phyloP scores from a whole-genome alignment of 2,888 invertebrate species.

The Catocala fraxini region DNA sequence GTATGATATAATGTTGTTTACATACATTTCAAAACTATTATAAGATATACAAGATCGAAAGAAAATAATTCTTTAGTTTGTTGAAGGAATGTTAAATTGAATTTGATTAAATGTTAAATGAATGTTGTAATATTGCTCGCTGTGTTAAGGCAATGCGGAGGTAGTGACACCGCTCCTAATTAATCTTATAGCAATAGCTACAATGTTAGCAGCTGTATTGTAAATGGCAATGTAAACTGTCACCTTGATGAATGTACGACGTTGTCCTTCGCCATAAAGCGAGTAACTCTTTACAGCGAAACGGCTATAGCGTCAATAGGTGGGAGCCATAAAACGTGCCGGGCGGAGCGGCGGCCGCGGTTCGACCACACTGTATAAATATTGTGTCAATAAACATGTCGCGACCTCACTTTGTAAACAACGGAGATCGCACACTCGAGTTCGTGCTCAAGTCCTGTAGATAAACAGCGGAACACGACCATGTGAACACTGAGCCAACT shows the following conservation, averaged over 20 bases:
- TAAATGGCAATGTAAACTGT: slow-evolving; percentile 5
- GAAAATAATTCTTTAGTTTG: no score
- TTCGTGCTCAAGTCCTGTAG: slow-evolving; percentile 33
- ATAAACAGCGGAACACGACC: slow-evolving; percentile 16
- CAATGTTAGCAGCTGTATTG: neutral
- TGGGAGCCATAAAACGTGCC: slow-evolving; percentile 30
- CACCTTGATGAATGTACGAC: slow-evolving; percentile 8
- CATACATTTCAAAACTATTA: no score
- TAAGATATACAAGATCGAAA: no score
- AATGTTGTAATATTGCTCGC: no score
- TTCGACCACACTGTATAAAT: slow-evolving; percentile 37
- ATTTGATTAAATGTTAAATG: no score
- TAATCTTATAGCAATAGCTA: no score
- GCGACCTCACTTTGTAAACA: slow-evolving; percentile 35
- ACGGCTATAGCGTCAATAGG: slow-evolving; percentile 30
- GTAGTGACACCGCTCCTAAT: no score
- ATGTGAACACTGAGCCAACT: slow-evolving; percentile 12
- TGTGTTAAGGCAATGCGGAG: no score
- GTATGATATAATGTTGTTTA: no score
- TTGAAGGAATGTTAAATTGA: no score
- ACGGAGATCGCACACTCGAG: slow-evolving; percentile 35
- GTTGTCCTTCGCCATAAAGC: slow-evolving; percentile 16
- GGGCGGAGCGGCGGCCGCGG: slow-evolving; percentile 8
- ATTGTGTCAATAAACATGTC: slow-evolving; percentile 43
- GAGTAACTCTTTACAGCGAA: slow-evolving; percentile 13